Evolutionary conservation across 2,888 invertebrate genomes (phyloP), one percentile per base, ranked within the genome.

Genomic region (Clanis bilineata): DNA sequence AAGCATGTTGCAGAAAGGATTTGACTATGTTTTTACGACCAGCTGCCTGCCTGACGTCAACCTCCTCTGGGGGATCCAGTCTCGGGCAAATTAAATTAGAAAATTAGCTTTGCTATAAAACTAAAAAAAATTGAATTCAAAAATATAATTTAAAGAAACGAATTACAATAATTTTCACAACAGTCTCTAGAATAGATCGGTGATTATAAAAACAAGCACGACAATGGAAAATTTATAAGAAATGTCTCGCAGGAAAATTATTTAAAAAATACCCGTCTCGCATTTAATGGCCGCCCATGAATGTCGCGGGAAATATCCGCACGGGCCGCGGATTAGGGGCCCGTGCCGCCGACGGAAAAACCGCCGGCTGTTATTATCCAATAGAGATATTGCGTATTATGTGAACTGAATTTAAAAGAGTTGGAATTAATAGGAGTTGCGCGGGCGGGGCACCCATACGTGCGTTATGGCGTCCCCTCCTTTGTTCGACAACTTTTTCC

Each of bases 301-400:
- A 60, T 66, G 61, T 63, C 79, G 79, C 82, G 77, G 68, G 76
- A 39, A 84, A 86, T 86, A 84, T 82, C 82, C 81, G 73, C 84
- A 82, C 82, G 83, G 64, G 66, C 58, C 66, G 63, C 65, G 84
- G 85, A 86, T 87, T 84, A 85, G 79, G 85, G 80, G 76, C 71
- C 73, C 70, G 66, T 70, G 70, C 66, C 68, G 32, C 51, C 66
- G 72, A 68, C 71, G 71, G 70, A 77, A 78, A 82, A 81, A 81
- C 79, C 79, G 74, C 72, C 72, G 76, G 28, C 12, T 44, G 44
- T 9, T 71, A 73, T 71, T 73, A 77, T 71, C 76, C 71, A 68
- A 76, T 76, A 72, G 73, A 79, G 76, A 81, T 80, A 83, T 77
- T 75, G 74, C 73, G 67, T 69, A 62, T 72, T 66, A 75, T 82